Evolutionary conservation across 2,797 vertebrate genomes (phyloP), one percentile per base, ranked within the genome.

Genomic region (Vespertilio murinus): DNA sequence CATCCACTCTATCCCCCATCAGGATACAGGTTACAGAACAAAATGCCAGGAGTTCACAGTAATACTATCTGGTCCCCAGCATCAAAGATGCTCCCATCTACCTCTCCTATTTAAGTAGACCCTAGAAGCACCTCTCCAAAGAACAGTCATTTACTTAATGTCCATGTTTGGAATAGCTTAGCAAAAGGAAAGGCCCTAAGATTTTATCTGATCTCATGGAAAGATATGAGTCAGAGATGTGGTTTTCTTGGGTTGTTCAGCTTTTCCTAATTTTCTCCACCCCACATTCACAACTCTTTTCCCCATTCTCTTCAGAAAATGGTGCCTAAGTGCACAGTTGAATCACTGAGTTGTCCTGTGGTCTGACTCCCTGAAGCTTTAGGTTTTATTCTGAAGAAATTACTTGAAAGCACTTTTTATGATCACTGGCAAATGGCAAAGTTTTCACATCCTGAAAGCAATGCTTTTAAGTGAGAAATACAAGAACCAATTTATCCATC

Each of bases 401-500:
- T 81, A 20, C 30, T 64, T 59, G 30, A 95, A 94, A 59, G 14
- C 47, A 61, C 45, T 82, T 80, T 82, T 95, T 81, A 49, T 94
- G 25, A 22, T 30, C 87, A 67, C 38, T 54, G 11, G 56, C 45
- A 95, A 96, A 87, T 90, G 56, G 64, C 69, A 93, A 90, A 54
- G 73, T 84, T 90, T 93, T 94, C 93, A 85, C n/a, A 88, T 5
- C 10, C 28, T 82, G 45, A 93, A 81, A 92, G 35, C 73, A 89
- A 71, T 45, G 33, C 40, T 95, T 92, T 92, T 75, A 89, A 88
- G 79, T 45, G 56, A 79, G 61, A 96, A 94, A 90, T 38, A 16
- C 3, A 92, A 89, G 52, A 91, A 89, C 65, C 77, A 81, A 69
- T 95, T 94, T 90, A 49, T 35, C 67, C 42, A 77, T 69, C 33